Percentiles rank a stretch among this genome's conserved stretches.
Conservation (phyloP, 2,113 vertebrate genomes). For the Saccopteryx bilineata region DNA sequence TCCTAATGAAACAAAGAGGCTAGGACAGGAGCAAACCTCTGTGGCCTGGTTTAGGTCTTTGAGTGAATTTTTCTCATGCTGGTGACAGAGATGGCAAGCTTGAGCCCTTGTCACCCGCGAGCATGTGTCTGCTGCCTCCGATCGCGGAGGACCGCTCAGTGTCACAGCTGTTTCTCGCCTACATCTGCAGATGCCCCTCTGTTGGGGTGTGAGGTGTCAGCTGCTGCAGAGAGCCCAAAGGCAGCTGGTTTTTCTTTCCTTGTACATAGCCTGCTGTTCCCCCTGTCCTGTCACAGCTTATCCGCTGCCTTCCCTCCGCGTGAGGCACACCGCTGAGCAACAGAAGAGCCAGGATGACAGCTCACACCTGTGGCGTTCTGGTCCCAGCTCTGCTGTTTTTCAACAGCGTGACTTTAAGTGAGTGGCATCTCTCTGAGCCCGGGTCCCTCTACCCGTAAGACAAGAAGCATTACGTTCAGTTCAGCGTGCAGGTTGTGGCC, state of each 20-base stretch:
- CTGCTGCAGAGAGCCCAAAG: background rate
- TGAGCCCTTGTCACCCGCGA: background rate
- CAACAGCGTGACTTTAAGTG: background rate
- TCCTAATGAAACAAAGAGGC: background rate
- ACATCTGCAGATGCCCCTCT: background rate
- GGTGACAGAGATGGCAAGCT: accelerated
- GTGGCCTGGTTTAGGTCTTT: accelerated
- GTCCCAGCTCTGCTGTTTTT: background rate
- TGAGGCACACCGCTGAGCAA: background rate
- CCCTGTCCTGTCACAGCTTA: background rate
- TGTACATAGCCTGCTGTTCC: accelerated
- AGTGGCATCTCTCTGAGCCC: background rate
- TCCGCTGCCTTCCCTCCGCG: background rate
- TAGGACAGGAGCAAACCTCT: background rate
- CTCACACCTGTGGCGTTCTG: background rate
- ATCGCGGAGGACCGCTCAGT: accelerated
- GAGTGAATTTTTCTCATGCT: accelerated
- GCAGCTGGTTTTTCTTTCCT: background rate
- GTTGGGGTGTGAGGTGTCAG: background rate
- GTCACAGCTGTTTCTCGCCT: too few relatives aligned
- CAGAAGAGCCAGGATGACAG: accelerated
- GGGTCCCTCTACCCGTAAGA: accelerated
- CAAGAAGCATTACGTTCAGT: too few relatives aligned
- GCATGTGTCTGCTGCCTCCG: accelerated
- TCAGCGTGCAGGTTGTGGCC: accelerated